Percentiles rank a stretch among this genome's conserved stretches.
These are phyloP conservation scores for Tragulus kanchil DNA, from an alignment of 2,113 vertebrate genomes.

Conservation along the genomic window DNA sequence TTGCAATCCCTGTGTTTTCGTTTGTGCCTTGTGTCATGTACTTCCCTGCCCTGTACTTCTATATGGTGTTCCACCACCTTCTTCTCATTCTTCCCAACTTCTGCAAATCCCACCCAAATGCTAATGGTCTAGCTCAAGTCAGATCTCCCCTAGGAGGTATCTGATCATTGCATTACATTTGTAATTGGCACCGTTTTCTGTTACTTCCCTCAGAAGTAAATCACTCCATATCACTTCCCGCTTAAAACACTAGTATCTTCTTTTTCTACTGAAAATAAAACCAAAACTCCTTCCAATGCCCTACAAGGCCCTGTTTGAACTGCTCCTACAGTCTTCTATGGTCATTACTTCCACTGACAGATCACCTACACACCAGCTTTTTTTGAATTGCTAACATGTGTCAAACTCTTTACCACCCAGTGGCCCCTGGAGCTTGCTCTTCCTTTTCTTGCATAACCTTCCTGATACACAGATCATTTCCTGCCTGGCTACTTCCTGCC, in stretches of 20 bases:
- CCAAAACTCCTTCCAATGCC: not conserved
- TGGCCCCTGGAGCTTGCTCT: not conserved
- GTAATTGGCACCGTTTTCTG: not conserved
- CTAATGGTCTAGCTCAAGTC: not conserved
- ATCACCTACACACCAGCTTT: not conserved
- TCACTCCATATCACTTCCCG: not conserved
- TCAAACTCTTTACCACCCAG: not conserved
- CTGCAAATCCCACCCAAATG: not conserved
- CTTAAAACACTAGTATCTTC: not conserved
- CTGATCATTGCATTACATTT: not conserved
- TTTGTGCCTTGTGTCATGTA: not conserved
- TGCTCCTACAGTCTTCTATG: not conserved
- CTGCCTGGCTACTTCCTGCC: not conserved
- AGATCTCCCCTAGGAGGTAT: not conserved
- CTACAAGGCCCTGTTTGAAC: not conserved
- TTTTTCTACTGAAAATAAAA: conserved; percentile 11
- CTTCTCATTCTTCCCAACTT: not conserved
- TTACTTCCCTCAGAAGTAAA: not conserved
- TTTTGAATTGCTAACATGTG: not conserved
- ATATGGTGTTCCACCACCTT: not conserved
- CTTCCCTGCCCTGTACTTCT: not conserved
- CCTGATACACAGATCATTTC: not conserved
- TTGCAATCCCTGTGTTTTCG: not conserved
- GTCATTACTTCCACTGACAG: not conserved
- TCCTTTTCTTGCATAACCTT: not conserved